Percentiles rank a stretch among this genome's conserved stretches.
Conservation (phyloP, 2,888 invertebrate species). For the Theodoxus fluviatilis region DNA sequence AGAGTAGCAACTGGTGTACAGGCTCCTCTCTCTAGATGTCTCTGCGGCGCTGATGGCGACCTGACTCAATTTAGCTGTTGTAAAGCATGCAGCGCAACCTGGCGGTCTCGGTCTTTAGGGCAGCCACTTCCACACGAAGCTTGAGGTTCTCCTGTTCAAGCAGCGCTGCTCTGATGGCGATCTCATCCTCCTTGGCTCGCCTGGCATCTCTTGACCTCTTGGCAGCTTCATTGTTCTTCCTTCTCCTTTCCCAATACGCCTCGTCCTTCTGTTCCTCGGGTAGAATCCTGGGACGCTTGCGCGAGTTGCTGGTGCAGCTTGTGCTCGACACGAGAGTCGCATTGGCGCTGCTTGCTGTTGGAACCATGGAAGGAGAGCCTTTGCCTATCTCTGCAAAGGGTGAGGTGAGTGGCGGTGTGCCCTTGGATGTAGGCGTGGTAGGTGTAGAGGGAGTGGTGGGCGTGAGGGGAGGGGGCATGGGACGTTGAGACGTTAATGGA, state of each 20-base stretch:
- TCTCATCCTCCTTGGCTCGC: conserved; percentile 88
- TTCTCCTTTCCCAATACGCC: conserved; percentile 84
- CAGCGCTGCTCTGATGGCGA: conserved; percentile 85
- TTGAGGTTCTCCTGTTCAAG: conserved; percentile 87
- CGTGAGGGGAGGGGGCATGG: conserved; percentile 29
- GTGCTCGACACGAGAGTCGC: conserved; percentile 28
- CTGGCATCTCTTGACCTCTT: conserved; percentile 91
- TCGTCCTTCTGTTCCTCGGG: conserved; percentile 74
- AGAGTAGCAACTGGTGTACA: no score
- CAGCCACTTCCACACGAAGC: conserved; percentile 75
- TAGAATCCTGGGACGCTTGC: conserved; percentile 51
- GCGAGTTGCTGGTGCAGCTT: conserved; percentile 26
- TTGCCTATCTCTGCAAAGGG: no score
- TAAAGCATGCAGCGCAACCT: conserved; percentile 70
- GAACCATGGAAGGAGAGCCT: no score
- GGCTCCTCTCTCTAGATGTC: no score
- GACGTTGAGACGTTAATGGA: no score
- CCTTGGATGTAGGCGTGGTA: conserved; percentile 17
- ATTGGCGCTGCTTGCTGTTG: no score
- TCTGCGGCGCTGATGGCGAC: no score
- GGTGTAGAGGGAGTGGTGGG: conserved; percentile 19
- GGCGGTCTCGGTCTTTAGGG: conserved; percentile 73
- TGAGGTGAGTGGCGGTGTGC: conserved; percentile 3
- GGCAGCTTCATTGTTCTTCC: conserved; percentile 93
- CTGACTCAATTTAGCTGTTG: conserved; percentile 55